Evolutionary conservation across 2,113 vertebrate species (phyloP).

Genomic region (Phoenicopterus ruber): DNA sequence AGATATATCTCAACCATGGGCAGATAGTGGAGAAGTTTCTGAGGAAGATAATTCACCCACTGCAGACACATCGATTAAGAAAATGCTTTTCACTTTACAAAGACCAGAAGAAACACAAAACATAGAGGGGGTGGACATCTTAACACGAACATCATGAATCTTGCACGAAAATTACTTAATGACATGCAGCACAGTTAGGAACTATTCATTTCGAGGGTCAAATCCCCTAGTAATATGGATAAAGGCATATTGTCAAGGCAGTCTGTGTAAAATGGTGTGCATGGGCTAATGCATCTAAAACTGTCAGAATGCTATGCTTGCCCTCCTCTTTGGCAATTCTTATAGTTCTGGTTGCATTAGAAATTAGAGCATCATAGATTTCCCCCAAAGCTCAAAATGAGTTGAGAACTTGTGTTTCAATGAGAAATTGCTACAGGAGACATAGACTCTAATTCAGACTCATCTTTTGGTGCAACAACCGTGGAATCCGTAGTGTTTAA

Average conservation of each 20-base stretch:
- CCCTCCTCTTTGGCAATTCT: not conserved
- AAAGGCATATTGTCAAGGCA: not conserved
- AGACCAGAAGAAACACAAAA: not conserved
- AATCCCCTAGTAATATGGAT: not conserved
- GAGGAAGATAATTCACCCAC: not conserved
- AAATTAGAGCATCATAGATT: rapidly evolving
- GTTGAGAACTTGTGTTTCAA: not conserved
- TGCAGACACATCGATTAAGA: not conserved
- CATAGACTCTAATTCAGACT: not conserved
- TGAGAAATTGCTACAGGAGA: not conserved
- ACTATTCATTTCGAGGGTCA: not conserved
- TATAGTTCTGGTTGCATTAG: not conserved
- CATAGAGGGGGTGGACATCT: not conserved
- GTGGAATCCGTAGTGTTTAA: not conserved
- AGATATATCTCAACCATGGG: not conserved
- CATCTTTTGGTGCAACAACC: not conserved
- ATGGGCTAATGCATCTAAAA: not conserved
- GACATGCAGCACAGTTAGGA: not conserved
- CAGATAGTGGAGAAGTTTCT: not conserved
- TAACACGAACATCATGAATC: not conserved
- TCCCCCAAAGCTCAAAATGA: not conserved
- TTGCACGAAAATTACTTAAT: not conserved
- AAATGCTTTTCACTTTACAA: not conserved
- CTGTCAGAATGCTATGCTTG: not conserved
- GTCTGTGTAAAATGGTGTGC: not conserved